phyloP scores from a whole-genome alignment of 2,888 invertebrate species.

The Aleiodes leptofemur region DNA sequence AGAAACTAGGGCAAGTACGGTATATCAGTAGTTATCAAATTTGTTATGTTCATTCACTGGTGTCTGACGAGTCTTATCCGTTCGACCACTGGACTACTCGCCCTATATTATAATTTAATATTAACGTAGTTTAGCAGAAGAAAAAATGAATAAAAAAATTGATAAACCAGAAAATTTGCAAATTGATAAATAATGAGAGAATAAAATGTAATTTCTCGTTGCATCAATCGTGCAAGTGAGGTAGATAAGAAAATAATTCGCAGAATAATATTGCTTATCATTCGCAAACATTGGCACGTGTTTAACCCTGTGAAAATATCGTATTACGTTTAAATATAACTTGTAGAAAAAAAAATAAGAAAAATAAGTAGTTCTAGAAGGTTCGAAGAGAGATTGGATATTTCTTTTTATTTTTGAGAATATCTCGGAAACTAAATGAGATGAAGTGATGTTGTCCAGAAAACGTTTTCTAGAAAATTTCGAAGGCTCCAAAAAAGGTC shows the following conservation, averaged over 20 bases:
- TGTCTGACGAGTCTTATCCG: too few relatives aligned
- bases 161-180: not conserved
- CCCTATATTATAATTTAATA: too few relatives aligned
- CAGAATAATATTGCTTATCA: not conserved
- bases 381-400: not conserved
- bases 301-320: not conserved
- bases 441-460: not conserved
- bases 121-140: too few relatives aligned
- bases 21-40: too few relatives aligned
- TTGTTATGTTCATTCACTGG: too few relatives aligned
- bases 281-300: slow-evolving; percentile 8
- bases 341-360: too few relatives aligned
- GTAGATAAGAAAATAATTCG: not conserved
- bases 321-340: too few relatives aligned
- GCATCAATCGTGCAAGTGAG: not conserved
- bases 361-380: not conserved
- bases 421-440: not conserved
- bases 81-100: too few relatives aligned
- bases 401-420: not conserved
- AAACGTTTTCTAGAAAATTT: not conserved
- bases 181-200: not conserved
- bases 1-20: too few relatives aligned
- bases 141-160: too few relatives aligned
- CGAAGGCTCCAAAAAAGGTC: not conserved
- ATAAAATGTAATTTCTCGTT: too few relatives aligned